These are phyloP conservation scores for Sphecodes monilicornis DNA, from an alignment of 2,888 invertebrate genomes.

Conservation along the genomic window DNA sequence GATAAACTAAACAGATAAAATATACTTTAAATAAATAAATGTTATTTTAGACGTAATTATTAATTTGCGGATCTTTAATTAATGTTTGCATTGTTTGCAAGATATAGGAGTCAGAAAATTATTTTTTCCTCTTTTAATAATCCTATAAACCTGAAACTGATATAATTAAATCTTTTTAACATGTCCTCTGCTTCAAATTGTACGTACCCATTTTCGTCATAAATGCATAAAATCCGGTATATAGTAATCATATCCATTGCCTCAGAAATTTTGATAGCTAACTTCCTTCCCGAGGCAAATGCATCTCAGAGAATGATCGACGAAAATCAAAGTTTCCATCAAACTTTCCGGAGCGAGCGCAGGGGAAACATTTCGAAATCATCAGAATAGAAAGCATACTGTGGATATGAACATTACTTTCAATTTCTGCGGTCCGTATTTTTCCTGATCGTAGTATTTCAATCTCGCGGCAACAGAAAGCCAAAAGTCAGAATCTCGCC, in stretches of 20 bases:
- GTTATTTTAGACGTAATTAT: too few relatives aligned
- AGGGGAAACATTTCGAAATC: not conserved
- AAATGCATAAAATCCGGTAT: too few relatives aligned
- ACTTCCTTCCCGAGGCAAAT: not conserved
- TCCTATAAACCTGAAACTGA: too few relatives aligned
- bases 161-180: too few relatives aligned
- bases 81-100: too few relatives aligned
- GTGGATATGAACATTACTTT: conserved; percentile 22
- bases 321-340: not conserved
- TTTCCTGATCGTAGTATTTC: conserved; percentile 30
- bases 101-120: too few relatives aligned
- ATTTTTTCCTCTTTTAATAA: too few relatives aligned
- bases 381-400: not conserved
- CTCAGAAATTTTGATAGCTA: not conserved
- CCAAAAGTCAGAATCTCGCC: conserved; percentile 35
- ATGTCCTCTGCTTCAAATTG: too few relatives aligned
- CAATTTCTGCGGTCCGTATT: conserved; percentile 21
- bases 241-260: too few relatives aligned
- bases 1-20: not conserved
- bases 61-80: too few relatives aligned
- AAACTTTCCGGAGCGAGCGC: not conserved
- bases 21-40: too few relatives aligned
- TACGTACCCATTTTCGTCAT: too few relatives aligned
- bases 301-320: not conserved
- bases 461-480: conserved; percentile 12